Base-by-base conservation (phyloP, 2,113 vertebrate genomes). In the Spea bombifrons region DNA sequence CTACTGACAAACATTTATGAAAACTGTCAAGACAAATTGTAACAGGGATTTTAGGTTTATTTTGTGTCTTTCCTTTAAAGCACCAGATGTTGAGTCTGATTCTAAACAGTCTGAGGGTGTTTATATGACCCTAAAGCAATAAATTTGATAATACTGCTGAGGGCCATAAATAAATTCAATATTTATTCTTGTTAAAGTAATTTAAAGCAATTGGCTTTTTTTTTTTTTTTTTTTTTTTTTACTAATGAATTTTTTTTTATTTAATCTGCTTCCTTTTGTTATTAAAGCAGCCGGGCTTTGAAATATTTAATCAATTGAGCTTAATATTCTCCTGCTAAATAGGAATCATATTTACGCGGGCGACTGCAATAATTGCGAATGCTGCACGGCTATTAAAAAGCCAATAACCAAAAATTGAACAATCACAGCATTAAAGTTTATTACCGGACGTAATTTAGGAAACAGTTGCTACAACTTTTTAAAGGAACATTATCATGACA, bases 101-200 rank as follows among this genome's bases (percentile, higher is more conserved):
- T 52, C 44, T 8, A 7, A 76, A 66, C 78, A 85, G 17, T 46
- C 0, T 0, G 73, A 83, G 81, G 66, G 8, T 83, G 78, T 75
- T 73, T 71, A 73, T 84, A 82, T 74, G 44, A 61, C 61, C 61
- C 57, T 82, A 48, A 76, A 81, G 75, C 78, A 79, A 85, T 85
- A 85, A 85, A 86, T 83, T 57, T 83, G 0, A 80, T 78, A 68
- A 81, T 71, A 48, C 73, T 85, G 83, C 68, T 53, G 83, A 85
- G 49, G 64, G 76, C 68, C 76, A 68, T 82, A 84, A 85, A 83
- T 82, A 84, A 82, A 70, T 71, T 69, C 76, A 81, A 82, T 85
- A 68, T 86, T 87, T 85, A 76, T 76, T 81, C 4, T 86, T 84
- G 73, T 81, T 83, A 55, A 70, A 66, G 79, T 66, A 55, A 66